Evolutionary conservation across 2,113 vertebrate species (phyloP), one percentile per base, ranked within the genome.

Genomic region (Gopherus evgoodei): DNA sequence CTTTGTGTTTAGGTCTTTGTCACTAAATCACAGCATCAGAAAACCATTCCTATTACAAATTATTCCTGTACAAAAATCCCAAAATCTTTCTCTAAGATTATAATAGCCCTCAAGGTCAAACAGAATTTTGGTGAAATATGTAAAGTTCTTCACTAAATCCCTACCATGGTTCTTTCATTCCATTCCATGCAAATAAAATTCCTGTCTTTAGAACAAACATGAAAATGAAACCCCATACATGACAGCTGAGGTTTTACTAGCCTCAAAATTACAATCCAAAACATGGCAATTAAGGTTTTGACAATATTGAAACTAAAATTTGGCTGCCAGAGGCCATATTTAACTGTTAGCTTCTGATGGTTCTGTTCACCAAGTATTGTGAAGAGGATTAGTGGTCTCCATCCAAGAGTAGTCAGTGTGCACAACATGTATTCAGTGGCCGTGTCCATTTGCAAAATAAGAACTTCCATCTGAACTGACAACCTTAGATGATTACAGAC

Each of bases 161-260:
- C 89, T 85, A 75, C 86, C 11, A 22, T 65, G 19, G 93, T 93
- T 93, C 92, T 85, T 95, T 97, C 84, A 87, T 95, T 97, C 84
- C 89, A 81, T 94, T 88, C 93, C 84, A 75, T n/a, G 27, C 93
- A 96, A 97, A 96, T 95, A 93, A 96, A 97, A 95, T 79, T n/a
- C 0, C 0, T 84, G 90, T 93, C 93, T 96, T 96, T 93, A 96
- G 75, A 94, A 82, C 89, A 97, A 96, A 92, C 3, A 8, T 76
- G 86, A 88, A 98, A 96, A 91, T 29, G 91, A 94, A 95, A 94
- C 75, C 81, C 85, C 79, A 91, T 84, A 93, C 89, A 57, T 88
- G 87, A 95, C 93, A 96, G 90, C 10, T 94, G 93, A 94, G 88
- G 83, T 95, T 95, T 96, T 95, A 96, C 84, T 83, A 95, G 90